Evolutionary conservation across 2,113 vertebrate species (phyloP).

Genomic region (Podiceps cristatus): DNA sequence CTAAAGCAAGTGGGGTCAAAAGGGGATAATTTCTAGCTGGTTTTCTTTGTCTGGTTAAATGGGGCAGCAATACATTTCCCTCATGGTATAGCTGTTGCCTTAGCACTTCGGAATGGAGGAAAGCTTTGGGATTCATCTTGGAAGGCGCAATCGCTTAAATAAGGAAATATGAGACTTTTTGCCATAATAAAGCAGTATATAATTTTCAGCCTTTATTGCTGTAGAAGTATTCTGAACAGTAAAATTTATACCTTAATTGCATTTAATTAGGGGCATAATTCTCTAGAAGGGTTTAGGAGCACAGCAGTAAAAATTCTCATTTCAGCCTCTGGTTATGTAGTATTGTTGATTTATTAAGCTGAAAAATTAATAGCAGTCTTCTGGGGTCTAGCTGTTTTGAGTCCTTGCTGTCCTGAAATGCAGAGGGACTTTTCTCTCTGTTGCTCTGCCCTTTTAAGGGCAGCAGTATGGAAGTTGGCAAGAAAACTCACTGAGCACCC

Average conservation of each 20-base stretch:
- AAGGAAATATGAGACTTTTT: not conserved
- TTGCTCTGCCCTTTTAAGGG: slow-evolving; percentile 64
- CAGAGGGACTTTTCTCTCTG: slow-evolving; percentile 40
- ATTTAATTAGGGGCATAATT: not conserved
- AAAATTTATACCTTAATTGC: not conserved
- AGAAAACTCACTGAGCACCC: slow-evolving; percentile 24
- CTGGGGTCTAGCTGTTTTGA: slow-evolving; percentile 34
- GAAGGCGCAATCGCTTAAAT: not conserved
- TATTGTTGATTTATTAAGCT: slow-evolving; percentile 42
- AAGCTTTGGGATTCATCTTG: not conserved
- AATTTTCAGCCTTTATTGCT: not conserved
- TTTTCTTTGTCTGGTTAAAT: not conserved
- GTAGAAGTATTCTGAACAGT: not conserved
- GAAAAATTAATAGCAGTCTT: slow-evolving; percentile 17
- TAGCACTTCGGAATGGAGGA: not conserved
- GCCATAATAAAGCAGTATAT: not conserved
- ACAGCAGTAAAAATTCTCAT: not conserved
- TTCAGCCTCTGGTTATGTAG: not conserved
- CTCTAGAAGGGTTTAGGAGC: not conserved
- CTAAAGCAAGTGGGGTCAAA: not conserved
- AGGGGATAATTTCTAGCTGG: not conserved
- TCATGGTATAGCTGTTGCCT: not conserved
- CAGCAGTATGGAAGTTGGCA: slow-evolving; percentile 58
- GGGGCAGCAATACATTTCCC: not conserved
- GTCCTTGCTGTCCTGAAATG: slow-evolving; percentile 39